Evolutionary conservation across 2,888 invertebrate genomes (phyloP).

Genomic region (Prionchulus punctatus): DNA sequence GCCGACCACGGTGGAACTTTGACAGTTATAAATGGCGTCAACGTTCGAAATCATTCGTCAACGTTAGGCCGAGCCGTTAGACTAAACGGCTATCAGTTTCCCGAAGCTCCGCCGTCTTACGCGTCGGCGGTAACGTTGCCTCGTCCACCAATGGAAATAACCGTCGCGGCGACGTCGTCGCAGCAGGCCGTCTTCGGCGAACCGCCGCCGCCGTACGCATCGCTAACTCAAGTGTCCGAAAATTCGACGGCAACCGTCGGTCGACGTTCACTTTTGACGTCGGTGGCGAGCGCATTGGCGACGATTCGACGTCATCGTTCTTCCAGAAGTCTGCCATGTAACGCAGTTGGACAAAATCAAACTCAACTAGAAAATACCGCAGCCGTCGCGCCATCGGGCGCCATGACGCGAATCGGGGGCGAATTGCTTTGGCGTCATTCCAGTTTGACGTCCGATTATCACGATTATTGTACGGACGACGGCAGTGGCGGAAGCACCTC

Average conservation of each 20-base stretch:
- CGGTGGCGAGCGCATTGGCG: too few relatives aligned
- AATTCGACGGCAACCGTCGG: too few relatives aligned
- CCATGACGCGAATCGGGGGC: too few relatives aligned
- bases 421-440: background rate
- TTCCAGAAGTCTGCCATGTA: background rate
- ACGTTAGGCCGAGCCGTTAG: too few relatives aligned
- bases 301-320: background rate
- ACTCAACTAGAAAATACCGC: background rate
- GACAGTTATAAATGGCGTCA: too few relatives aligned
- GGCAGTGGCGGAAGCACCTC: too few relatives aligned
- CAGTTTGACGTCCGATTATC: background rate
- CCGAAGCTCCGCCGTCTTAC: background rate
- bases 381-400: background rate
- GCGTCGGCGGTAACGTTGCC: background rate
- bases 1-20: too few relatives aligned
- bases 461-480: too few relatives aligned
- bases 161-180: background rate
- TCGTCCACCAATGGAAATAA: background rate
- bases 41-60: too few relatives aligned
- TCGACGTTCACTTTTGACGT: too few relatives aligned
- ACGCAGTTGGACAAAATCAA: background rate
- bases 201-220: background rate
- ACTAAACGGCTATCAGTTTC: too few relatives aligned
- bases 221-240: background rate
- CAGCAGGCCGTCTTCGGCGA: background rate